Percentiles rank a stretch among this genome's conserved stretches.
Evolutionary conservation across 2,888 invertebrate genomes (phyloP).

Genomic region (Torymus aiolomorphi): DNA sequence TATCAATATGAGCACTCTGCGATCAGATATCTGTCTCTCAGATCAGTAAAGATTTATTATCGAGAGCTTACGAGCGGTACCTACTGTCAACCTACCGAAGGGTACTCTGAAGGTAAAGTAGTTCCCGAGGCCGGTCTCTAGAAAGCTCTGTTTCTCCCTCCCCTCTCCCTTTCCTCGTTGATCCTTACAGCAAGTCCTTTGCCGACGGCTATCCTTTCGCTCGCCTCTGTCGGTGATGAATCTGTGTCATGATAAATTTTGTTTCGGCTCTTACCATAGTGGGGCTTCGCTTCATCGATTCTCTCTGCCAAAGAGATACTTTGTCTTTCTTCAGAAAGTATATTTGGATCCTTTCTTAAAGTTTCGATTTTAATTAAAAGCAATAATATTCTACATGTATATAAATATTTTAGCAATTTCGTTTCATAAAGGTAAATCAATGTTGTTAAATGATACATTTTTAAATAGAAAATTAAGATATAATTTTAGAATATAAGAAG

Average conservation of each 20-base stretch:
- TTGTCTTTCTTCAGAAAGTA: no score
- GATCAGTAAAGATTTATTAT: slow-evolving; percentile 73
- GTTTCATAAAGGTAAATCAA: no score
- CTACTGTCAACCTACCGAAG: slow-evolving; percentile 74
- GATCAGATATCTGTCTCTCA: slow-evolving; percentile 39
- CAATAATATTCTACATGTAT: no score
- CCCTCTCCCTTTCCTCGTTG: slow-evolving; percentile 13
- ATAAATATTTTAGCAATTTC: no score
- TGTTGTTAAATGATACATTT: no score
- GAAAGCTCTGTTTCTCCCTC: slow-evolving; percentile 23
- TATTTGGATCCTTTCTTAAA: no score
- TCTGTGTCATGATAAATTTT: slow-evolving; percentile 4
- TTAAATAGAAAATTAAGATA: no score
- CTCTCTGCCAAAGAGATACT: no score
- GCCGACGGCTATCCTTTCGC: neutral
- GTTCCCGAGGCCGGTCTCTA: slow-evolving; percentile 76
- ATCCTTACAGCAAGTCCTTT: slow-evolving; percentile 9
- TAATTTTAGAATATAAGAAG: no score
- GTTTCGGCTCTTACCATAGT: no score
- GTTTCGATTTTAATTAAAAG: no score
- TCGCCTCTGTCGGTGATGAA: neutral
- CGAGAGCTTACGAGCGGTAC: slow-evolving; percentile 74
- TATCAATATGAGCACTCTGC: slow-evolving; percentile 54
- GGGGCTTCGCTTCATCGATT: no score
- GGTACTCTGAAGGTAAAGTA: slow-evolving; percentile 77